A percentile compares a stretch with the other conserved stretches of the same genome.
These are phyloP conservation scores for Sebastes taczanowskii DNA, from an alignment of 2,797 vertebrate genomes.

Conservation along the genomic window DNA sequence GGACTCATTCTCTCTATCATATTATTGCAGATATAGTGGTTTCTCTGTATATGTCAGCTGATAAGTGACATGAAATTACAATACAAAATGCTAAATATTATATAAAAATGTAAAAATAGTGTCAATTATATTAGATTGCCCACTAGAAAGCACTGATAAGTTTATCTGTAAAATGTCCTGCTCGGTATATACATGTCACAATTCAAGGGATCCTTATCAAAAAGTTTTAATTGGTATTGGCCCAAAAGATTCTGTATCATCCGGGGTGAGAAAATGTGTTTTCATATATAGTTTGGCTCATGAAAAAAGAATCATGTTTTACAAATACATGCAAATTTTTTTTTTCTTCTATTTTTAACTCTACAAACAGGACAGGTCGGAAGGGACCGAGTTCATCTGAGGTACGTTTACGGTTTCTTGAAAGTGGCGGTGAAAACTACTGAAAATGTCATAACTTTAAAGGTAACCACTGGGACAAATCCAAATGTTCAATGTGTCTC, in stretches of 20 bases:
- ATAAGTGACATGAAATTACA: neutral
- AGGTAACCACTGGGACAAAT: neutral
- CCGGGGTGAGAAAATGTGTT: neutral
- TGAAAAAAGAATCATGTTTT: neutral
- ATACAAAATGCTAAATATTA: neutral
- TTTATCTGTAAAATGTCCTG: neutral
- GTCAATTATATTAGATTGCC: neutral
- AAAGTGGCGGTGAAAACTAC: constrained; percentile 1
- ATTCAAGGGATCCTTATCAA: neutral
- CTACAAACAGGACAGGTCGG: too few relatives aligned
- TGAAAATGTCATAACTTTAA: neutral
- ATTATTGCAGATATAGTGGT: neutral
- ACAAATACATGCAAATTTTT: neutral
- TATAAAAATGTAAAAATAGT: neutral
- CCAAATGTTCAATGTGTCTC: neutral
- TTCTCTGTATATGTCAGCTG: neutral
- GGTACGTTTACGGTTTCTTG: neutral
- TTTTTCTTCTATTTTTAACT: neutral
- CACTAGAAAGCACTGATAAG: neutral
- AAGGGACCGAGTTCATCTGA: neutral
- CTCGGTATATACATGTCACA: neutral
- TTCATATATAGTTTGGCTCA: neutral
- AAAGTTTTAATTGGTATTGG: neutral
- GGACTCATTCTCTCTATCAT: too few relatives aligned
- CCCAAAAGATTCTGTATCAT: neutral